These are phyloP conservation scores for Lethocerus indicus DNA, from an alignment of 1,140 invertebrate genomes.

Conservation along the genomic window DNA sequence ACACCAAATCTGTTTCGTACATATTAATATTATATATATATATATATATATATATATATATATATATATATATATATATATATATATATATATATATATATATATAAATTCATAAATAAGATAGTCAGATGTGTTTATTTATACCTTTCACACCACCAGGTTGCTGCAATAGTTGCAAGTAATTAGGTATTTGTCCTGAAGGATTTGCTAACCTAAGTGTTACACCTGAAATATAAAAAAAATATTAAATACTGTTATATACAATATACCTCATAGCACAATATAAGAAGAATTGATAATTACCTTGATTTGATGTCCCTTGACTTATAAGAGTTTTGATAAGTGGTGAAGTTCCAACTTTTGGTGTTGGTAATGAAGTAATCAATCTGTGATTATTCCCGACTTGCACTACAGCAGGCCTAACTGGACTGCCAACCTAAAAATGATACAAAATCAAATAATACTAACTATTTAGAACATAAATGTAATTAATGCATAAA, in stretches of 20 bases:
- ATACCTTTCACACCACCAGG: constrained; percentile 35
- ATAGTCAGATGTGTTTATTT: background rate
- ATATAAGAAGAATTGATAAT: background rate
- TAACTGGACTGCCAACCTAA: constrained; percentile 1
- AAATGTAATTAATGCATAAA: background rate
- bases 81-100: too few relatives aligned
- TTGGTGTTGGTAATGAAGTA: constrained; percentile 20
- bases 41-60: background rate
- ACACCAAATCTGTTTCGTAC: background rate
- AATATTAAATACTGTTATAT: too few relatives aligned
- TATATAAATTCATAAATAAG: background rate
- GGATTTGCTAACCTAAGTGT: constrained; percentile 28
- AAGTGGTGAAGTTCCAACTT: constrained; percentile 25
- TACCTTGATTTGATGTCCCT: constrained; percentile 1
- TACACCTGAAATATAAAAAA: constrained; percentile 23
- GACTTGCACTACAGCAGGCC: constrained; percentile 8
- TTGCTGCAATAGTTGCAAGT: constrained; percentile 39
- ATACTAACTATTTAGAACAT: background rate
- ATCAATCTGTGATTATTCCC: constrained; percentile 24
- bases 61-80: too few relatives aligned
- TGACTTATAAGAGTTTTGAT: constrained; percentile 13
- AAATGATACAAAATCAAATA: background rate
- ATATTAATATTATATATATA: background rate
- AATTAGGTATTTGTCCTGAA: constrained; percentile 28
- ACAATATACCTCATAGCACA: background rate